Base-by-base conservation (phyloP, 2,888 invertebrate species). In the Pollenia angustigena region DNA sequence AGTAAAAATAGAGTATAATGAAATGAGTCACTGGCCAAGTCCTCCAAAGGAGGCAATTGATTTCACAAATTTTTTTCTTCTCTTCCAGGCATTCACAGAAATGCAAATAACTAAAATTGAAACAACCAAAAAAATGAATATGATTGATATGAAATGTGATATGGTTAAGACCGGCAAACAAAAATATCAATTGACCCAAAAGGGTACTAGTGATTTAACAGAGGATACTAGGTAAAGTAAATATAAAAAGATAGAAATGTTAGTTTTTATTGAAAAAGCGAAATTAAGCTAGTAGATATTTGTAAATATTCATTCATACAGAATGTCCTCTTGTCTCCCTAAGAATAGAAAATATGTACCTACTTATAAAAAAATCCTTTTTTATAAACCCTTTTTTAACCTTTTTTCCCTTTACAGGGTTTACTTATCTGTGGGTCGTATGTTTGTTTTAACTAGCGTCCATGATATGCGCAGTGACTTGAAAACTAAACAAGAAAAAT, bases 101-200 rank as follows among this genome's bases (percentile, higher is more conserved):
- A 94, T 97, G 89, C 97, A 97, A 91, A 95, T 95, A 60, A 97
- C 97, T 92, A 96, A 96, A 94, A 94, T 96, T 81, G 96, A 96
- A 89, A 97, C 97, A 0, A 95, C 95, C 48, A 96, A 97, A 90
- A 97, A 97, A 92, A 93, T 97, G 72, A 95, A 96, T 90, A 93
- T 97, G 90, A 95, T 97, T 2, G 97, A 97, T 92, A 93, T 96
- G 58, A 97, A 91, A 69, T 96, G 97, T 84, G 97, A 97, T 75
- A 94, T 95, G 81, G 93, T 96, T n/a, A 96, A 95, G 90, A 94
- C 95, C 71, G 94, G 94, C 9, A 96, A 96, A 90, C 95, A 96
- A 85, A 96, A 96, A 90, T 95, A 96, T 69, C 94, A 95, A 72
- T 94, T 97, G 18, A 97, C 97, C 1, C 95, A 96, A 89, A 94